phyloP scores from a whole-genome alignment of 2,888 invertebrate genomes.

The Bombyx huttoni region DNA sequence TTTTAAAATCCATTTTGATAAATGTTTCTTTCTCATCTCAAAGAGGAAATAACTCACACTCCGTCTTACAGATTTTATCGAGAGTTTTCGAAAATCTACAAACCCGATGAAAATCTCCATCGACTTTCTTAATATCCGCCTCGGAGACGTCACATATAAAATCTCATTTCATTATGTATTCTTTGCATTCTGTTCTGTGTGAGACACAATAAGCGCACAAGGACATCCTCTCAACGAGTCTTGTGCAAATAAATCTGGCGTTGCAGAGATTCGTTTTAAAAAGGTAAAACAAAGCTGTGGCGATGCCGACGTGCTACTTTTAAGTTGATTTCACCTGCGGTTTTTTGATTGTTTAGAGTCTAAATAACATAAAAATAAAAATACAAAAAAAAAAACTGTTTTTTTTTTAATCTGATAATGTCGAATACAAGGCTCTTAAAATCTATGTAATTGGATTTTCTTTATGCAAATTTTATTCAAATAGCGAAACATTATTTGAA shows the following conservation, averaged over 20 bases:
- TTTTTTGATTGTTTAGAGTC: too few relatives aligned
- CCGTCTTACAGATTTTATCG: too few relatives aligned
- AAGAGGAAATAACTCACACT: too few relatives aligned
- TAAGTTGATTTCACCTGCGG: background rate
- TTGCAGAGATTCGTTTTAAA: conserved; percentile 6
- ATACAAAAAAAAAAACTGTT: too few relatives aligned
- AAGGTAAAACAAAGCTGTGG: background rate
- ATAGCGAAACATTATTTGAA: too few relatives aligned
- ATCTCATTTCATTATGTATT: conserved; percentile 10
- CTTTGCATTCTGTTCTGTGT: conserved; percentile 7
- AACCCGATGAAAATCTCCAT: background rate
- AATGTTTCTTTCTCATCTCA: too few relatives aligned
- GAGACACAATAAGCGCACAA: conserved; percentile 9
- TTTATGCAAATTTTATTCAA: too few relatives aligned
- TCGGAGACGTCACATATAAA: conserved; percentile 6
- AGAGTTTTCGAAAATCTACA: background rate
- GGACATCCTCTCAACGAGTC: conserved; percentile 6
- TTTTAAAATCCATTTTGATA: too few relatives aligned
- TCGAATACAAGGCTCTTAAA: too few relatives aligned
- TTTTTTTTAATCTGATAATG: too few relatives aligned
- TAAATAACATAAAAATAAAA: too few relatives aligned
- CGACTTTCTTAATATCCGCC: conserved; percentile 16
- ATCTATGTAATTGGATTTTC: too few relatives aligned
- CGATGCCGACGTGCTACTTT: background rate
- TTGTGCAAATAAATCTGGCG: conserved; percentile 11